Percentiles rank a stretch among this genome's conserved stretches.
These are phyloP conservation scores for Drosophila biarmipes DNA, from an alignment of 1,140 invertebrate species.

Conservation along the genomic window DNA sequence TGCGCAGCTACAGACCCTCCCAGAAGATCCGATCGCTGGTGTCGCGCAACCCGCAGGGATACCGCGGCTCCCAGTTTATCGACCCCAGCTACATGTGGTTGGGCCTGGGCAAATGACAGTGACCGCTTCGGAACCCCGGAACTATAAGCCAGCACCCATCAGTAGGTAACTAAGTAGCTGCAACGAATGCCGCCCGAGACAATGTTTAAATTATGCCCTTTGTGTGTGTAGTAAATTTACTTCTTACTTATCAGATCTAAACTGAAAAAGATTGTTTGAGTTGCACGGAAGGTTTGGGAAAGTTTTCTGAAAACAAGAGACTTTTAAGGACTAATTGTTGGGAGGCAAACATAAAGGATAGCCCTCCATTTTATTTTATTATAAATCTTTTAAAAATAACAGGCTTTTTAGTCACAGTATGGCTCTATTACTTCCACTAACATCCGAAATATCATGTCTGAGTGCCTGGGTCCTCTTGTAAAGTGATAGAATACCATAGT, in stretches of 20 bases:
- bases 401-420: no score
- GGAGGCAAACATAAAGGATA: no score
- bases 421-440: no score
- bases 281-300: not conserved
- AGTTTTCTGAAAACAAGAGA: no score
- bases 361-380: no score
- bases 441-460: no score
- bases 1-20: constrained; percentile 72
- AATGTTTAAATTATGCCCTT: constrained; percentile 13
- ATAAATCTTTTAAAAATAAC: no score
- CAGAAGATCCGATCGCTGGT: constrained; percentile 80
- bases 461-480: no score
- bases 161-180: constrained; percentile 4
- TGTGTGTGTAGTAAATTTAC: constrained; percentile 29
- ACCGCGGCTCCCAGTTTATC: constrained; percentile 76
- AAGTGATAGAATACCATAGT: no score
- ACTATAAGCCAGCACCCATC: not conserved
- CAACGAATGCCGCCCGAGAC: constrained; percentile 43
- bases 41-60: constrained; percentile 78
- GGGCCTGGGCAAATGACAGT: constrained; percentile 83
- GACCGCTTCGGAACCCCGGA: not conserved
- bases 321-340: no score
- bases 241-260: constrained; percentile 22
- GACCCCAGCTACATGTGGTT: constrained; percentile 84
- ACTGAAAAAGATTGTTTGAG: no score